Evolutionary conservation across 2,113 vertebrate genomes (phyloP), one percentile per base, ranked within the genome.

Genomic region (Anhinga rufa): DNA sequence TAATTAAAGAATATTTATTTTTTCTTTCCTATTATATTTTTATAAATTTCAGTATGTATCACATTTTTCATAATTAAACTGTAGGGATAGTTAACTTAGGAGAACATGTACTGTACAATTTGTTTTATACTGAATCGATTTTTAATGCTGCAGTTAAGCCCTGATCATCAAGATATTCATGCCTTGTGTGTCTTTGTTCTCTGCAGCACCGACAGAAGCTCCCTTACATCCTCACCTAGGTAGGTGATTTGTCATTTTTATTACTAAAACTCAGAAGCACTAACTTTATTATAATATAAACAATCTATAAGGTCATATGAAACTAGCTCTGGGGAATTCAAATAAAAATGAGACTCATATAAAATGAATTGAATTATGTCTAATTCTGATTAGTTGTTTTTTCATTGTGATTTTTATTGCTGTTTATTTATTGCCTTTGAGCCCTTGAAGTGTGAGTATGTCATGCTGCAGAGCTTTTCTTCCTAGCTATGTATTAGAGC

Each of bases 191-290:
- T 96, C 51, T 88, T 70, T 95, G 40, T 98, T 88, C 74, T 95
- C 97, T 92, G 21, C 94, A 99, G 99, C 99, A 95, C 99, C 99
- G 1, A 99, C 99, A 32, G 99, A 99, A 96, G 98, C 99, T 81
- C 98, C 99, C 9, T 57, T 98, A 92, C 98, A 98, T 78, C 99
- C 98, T 36, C 99, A 98, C 92, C 98, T 99, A 69, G 98, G 99
- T 99, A 96, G 97, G 99, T 98, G 57, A 62, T 94, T 82, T 84
- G 29, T 91, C 79, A 77, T 80, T 76, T 69, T 66, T 66, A 10
- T 26, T 60, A 31, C 70, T 87, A 65, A 89, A 96, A 92, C n/a
- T 95, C 81, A 82, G 55, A 75, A 77, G 85, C 46, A 52, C 26
- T 80, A 83, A 74, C 26, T 93, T 86, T 42, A 46, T 66, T 93